Base-by-base conservation (phyloP, 2,797 vertebrate species). In the Galago senegalensis region DNA sequence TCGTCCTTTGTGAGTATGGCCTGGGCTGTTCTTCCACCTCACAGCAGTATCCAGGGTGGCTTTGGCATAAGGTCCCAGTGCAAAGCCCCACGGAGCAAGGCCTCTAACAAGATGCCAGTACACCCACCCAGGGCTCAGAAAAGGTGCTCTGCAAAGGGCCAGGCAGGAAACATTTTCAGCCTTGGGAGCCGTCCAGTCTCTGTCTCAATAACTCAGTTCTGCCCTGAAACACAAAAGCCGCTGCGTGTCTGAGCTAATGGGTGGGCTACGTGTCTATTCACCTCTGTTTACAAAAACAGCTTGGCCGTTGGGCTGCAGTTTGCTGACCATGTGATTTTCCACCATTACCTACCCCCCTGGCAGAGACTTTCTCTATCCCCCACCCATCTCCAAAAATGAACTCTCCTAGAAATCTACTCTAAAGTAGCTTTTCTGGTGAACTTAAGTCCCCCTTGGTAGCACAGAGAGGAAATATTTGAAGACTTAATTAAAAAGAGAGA, bases 1-100 rank as follows among this genome's bases (percentile, higher is more conserved):
- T 99, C 98, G 2, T 99, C 98, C 0, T 99, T 99, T 96, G 98
- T 99, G 97, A 99, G 98, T 98, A 98, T 89, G 7, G 60, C 0
- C 67, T 5, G 56, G 85, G 53, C 67, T 21, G 61, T 23, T 34
- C 34, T 8, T 2, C 27, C 46, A 72, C 6, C 21, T n/a, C 29
- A n/a, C 0, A 3, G 40, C 0, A 1, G 8, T 31, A 10, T 60
- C 76, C 23, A 43, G 43, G 43, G 23, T 4, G 1, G 17, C 73
- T 75, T 31, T 83, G 60, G 5, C 13, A 3, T 4, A 8, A 67
- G n/a, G 34, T 37, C 1, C n/a, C 4, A 17, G 18, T 3, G 3
- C 17, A 10, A 12, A 31, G 49, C 21, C 2, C 9, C 20, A 17
- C 25, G 25, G 25, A 61, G 40, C 21, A 11, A 46, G 40, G 11